Conservation (phyloP, 2,113 vertebrate species). For the Macquaria ambigua region DNA sequence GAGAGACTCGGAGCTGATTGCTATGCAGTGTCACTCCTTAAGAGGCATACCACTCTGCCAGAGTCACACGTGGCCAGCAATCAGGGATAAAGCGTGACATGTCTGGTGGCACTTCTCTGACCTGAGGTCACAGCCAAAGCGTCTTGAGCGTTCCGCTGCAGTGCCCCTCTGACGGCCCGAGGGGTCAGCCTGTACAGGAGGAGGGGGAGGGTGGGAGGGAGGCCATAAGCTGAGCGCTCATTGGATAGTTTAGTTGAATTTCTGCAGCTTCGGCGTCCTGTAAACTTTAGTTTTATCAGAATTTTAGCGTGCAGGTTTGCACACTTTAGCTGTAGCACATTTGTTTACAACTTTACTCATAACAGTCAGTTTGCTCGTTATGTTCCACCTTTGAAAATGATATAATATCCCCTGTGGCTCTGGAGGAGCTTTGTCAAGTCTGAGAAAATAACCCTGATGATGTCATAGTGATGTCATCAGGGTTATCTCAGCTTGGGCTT, state of each 20-base stretch:
- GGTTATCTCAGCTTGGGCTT: neutral
- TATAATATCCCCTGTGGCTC: neutral
- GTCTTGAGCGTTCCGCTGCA: constrained; percentile 67
- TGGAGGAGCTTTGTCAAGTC: neutral
- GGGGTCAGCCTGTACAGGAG: constrained; percentile 56
- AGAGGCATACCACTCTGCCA: constrained; percentile 62
- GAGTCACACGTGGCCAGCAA: constrained; percentile 73
- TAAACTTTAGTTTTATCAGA: neutral
- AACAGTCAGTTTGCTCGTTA: neutral
- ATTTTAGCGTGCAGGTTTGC: neutral
- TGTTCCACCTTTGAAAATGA: neutral
- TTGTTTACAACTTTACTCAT: neutral
- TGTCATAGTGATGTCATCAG: neutral
- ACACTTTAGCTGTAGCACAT: neutral
- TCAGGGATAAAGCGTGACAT: constrained; percentile 79
- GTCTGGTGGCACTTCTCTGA: constrained; percentile 80
- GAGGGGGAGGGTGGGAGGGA: constrained; percentile 14
- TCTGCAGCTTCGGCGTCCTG: neutral
- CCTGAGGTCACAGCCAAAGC: constrained; percentile 74
- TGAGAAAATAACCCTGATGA: neutral
- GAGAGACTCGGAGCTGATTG: constrained; percentile 56
- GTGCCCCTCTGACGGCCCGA: constrained; percentile 64
- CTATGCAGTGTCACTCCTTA: constrained; percentile 68
- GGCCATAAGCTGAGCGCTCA: neutral
- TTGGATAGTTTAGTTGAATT: constrained; percentile 25